Evolutionary conservation across 2,797 vertebrate genomes (phyloP).

Genomic region (Capromys pilorides): DNA sequence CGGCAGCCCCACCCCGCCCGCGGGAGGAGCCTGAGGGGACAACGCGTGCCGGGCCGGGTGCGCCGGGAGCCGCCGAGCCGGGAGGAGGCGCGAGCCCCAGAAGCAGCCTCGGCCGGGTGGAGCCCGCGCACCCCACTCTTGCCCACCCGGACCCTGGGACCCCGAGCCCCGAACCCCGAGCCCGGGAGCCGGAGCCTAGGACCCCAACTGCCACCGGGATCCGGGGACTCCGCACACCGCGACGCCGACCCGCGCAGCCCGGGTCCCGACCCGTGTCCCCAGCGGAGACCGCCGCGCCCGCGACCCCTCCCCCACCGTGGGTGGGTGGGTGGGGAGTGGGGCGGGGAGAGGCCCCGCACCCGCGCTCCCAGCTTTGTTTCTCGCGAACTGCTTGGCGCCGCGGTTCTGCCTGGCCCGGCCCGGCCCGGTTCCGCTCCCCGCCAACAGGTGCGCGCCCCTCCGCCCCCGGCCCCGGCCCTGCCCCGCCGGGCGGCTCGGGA

Average conservation of each 20-base stretch:
- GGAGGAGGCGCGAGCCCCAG: too few species aligned
- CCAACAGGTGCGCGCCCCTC: constrained; percentile 45
- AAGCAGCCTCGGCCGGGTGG: not conserved
- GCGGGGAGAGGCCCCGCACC: not conserved
- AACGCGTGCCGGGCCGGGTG: constrained; percentile 19
- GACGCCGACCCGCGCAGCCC: too few species aligned
- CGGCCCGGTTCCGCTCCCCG: not conserved
- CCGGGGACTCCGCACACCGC: too few species aligned
- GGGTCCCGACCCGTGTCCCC: not conserved
- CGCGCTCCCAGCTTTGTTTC: not conserved
- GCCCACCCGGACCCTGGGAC: too few species aligned
- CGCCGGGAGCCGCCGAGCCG: not conserved
- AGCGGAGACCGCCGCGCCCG: not conserved
- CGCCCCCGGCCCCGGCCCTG: constrained; percentile 58
- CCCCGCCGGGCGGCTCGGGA: constrained; percentile 66
- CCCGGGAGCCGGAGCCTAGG: not conserved
- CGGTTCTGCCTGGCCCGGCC: not conserved
- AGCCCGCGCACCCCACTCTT: not conserved
- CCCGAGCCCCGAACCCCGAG: not conserved
- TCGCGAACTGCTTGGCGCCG: not conserved
- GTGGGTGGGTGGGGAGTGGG: not conserved
- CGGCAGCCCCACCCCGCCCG: not conserved
- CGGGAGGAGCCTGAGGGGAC: constrained; percentile 67
- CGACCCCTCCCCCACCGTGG: not conserved
- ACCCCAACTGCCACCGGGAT: not conserved